These are phyloP conservation scores for Bombus cullumanus DNA, from an alignment of 1,140 invertebrate genomes.

Conservation along the genomic window DNA sequence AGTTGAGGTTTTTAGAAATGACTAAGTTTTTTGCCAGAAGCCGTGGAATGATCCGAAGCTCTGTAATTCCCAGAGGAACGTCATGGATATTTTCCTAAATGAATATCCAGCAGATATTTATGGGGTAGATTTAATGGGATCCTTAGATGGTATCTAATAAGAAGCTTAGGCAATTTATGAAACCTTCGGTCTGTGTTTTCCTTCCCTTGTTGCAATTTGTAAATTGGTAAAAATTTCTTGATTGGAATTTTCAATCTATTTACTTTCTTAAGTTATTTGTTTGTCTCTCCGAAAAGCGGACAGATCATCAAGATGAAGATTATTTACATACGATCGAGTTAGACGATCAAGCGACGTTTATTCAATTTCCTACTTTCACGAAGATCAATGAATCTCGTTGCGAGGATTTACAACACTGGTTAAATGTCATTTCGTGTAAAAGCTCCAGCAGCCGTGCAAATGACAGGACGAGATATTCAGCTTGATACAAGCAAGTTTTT, in stretches of 20 bases:
- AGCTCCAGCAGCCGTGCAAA: background rate
- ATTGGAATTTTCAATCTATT: background rate
- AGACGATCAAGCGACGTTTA: background rate
- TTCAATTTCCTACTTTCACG: background rate
- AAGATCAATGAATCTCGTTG: background rate
- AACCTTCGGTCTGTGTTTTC: background rate
- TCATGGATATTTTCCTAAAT: background rate
- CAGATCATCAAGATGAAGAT: background rate
- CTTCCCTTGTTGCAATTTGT: background rate
- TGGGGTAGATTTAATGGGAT: background rate
- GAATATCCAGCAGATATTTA: background rate
- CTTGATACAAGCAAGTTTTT: background rate
- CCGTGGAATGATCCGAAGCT: background rate
- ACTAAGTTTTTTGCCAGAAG: background rate
- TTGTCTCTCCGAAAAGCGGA: background rate
- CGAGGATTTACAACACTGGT: background rate
- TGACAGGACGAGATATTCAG: conserved; percentile 1
- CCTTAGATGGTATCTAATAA: background rate
- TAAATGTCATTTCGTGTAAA: conserved; percentile 1
- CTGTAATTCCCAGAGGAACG: background rate
- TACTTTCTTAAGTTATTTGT: background rate
- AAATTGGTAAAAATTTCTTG: background rate
- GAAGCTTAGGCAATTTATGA: background rate
- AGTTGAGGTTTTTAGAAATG: background rate
- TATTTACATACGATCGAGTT: background rate